A percentile compares a stretch with the other conserved stretches of the same genome.
Evolutionary conservation across 92 coral and sea anemone species (phyloP).

Genomic region (Phenganax subtilis): DNA sequence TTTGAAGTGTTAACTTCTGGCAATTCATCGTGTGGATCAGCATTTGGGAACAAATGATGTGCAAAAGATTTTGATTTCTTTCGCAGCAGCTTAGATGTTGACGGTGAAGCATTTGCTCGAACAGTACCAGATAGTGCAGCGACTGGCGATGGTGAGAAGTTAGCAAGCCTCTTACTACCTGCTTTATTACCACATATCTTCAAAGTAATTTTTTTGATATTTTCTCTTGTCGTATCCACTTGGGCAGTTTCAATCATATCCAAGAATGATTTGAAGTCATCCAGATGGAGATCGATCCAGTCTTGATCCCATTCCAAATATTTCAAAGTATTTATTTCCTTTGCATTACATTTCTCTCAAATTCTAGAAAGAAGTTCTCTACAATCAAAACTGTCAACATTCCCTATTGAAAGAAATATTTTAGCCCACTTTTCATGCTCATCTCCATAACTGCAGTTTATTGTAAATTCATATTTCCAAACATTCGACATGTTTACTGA

Average conservation of each 20-base stretch:
- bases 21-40: background rate
- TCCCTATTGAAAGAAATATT: constrained; percentile 8
- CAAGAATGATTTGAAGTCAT: constrained; percentile 21
- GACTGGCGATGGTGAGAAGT: background rate
- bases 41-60: constrained; percentile 5
- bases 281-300: constrained; percentile 18
- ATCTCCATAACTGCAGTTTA: background rate
- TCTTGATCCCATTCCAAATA: constrained; percentile 8
- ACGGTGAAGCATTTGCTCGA: background rate
- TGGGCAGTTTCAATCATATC: constrained; percentile 27
- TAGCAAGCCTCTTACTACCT: background rate
- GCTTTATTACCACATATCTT: background rate
- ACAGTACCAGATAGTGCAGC: background rate
- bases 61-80: constrained; percentile 5
- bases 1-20: background rate
- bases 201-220: background rate
- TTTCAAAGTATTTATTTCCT: background rate
- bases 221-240: constrained; percentile 4
- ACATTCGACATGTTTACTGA: constrained; percentile 3
- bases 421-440: constrained; percentile 25
- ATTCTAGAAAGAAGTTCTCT: background rate
- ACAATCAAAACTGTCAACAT: constrained; percentile 12
- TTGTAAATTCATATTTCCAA: constrained; percentile 28
- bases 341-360: constrained; percentile 2
- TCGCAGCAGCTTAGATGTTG: background rate